phyloP scores from a whole-genome alignment of 2,113 vertebrate genomes.

The Phainopepla nitens region DNA sequence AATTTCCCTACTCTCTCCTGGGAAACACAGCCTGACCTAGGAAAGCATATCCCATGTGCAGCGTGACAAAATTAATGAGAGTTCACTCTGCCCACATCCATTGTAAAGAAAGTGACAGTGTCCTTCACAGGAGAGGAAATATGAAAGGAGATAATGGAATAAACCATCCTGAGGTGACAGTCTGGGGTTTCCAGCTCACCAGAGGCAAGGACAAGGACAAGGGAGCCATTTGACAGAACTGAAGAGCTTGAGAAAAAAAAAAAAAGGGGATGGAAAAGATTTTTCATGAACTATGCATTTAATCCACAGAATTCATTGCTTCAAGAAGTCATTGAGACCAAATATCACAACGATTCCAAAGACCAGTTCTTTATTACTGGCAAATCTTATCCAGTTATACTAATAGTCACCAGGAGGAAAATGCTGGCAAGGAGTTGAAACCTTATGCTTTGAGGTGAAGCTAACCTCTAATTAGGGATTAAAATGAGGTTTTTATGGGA shows the following conservation, averaged over 20 bases:
- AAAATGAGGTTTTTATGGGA: background rate
- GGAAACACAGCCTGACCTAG: background rate
- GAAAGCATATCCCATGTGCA: background rate
- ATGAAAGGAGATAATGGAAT: background rate
- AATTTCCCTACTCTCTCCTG: background rate
- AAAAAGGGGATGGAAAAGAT: background rate
- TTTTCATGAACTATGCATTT: background rate
- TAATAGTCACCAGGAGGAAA: background rate
- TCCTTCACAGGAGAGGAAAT: background rate
- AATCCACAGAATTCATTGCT: background rate
- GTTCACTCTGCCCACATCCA: background rate
- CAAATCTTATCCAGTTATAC: background rate
- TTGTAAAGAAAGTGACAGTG: rapidly evolving
- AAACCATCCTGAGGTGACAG: background rate
- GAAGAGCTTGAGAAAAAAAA: background rate
- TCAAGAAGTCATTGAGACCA: background rate
- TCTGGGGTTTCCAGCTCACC: background rate
- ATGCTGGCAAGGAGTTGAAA: background rate
- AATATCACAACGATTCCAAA: background rate
- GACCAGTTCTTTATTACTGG: background rate
- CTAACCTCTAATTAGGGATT: slow-evolving; percentile 8
- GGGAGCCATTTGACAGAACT: background rate
- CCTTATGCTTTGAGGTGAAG: background rate
- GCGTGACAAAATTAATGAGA: background rate
- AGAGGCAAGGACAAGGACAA: background rate